phyloP scores from a whole-genome alignment of 2,888 invertebrate genomes.

The Philopedon plagiatum region DNA sequence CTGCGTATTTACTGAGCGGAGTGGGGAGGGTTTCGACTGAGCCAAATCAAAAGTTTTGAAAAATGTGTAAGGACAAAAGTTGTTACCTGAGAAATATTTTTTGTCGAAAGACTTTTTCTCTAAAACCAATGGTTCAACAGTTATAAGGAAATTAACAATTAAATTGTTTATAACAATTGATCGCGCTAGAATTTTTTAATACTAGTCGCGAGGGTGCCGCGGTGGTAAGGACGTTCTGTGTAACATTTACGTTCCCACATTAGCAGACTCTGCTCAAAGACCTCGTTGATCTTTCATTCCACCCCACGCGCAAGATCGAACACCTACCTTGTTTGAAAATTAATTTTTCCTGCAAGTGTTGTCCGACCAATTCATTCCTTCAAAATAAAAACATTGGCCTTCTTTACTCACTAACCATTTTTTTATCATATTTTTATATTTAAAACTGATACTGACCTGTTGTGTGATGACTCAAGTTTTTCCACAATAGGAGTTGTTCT shows the following conservation, averaged over 20 bases:
- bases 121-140: no score
- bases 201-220: no score
- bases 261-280: not conserved
- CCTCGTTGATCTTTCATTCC: not conserved
- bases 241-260: not conserved
- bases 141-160: no score
- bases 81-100: no score
- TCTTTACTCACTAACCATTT: not conserved
- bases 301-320: conserved; percentile 15
- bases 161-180: no score
- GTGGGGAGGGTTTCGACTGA: no score
- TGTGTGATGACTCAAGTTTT: conserved; percentile 24
- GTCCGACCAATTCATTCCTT: conserved; percentile 1
- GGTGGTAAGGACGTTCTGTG: no score
- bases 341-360: not conserved
- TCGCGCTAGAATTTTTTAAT: no score
- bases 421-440: not conserved
- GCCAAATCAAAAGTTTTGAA: no score
- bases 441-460: conserved; percentile 4
- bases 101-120: no score
- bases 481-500: conserved; percentile 16
- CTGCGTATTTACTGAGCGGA: no score
- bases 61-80: no score
- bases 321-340: conserved; percentile 11
- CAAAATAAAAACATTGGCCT: not conserved